These are phyloP conservation scores for Chaetodon auriga DNA, from an alignment of 2,113 vertebrate genomes.

Conservation along the genomic window DNA sequence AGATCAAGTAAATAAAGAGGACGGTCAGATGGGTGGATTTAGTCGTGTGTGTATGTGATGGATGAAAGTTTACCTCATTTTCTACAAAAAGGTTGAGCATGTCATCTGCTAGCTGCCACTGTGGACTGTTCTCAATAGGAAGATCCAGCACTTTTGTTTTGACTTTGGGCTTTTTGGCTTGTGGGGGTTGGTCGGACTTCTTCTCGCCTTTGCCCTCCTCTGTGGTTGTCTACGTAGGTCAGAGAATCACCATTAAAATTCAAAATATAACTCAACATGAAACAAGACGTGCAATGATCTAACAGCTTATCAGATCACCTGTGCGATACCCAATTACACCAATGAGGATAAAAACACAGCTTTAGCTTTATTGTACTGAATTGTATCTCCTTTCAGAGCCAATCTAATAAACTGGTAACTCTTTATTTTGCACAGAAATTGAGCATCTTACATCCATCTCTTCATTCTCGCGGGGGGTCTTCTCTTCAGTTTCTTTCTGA, in stretches of 20 bases:
- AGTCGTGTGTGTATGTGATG: not conserved
- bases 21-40: not conserved
- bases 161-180: constrained; percentile 98
- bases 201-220: constrained; percentile 92
- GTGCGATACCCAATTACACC: not conserved
- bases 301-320: not conserved
- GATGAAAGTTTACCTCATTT: constrained; percentile 88
- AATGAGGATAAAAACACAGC: too few relatives aligned
- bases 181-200: constrained; percentile 95
- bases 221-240: constrained; percentile 85
- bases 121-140: constrained; percentile 93
- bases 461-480: constrained; percentile 87
- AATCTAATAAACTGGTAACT: not conserved
- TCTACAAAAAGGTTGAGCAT: constrained; percentile 96
- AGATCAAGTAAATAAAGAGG: constrained; percentile 3
- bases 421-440: not conserved
- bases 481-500: constrained; percentile 88
- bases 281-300: not conserved
- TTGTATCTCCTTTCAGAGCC: not conserved
- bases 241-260: not conserved
- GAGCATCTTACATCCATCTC: constrained; percentile 93
- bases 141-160: constrained; percentile 96
- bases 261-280: not conserved
- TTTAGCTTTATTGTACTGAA: not conserved
- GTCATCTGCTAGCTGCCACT: constrained; percentile 95